These are phyloP conservation scores for Hybognathus amarus DNA, from an alignment of 2,797 vertebrate species.

Conservation along the genomic window DNA sequence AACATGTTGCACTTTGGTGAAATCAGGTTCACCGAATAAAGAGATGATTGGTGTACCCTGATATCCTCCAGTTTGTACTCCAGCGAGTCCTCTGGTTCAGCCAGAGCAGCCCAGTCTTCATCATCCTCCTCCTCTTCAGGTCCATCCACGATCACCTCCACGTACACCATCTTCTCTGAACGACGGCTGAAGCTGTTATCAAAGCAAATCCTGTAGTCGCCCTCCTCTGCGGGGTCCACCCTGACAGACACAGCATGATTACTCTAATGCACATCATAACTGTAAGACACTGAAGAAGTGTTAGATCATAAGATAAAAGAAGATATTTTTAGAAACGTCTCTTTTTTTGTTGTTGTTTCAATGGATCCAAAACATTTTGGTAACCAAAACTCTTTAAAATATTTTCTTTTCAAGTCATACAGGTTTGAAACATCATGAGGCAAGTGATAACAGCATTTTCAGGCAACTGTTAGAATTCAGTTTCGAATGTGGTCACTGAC, in stretches of 20 bases:
- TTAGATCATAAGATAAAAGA: background rate
- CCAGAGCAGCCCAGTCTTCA: conserved; percentile 71
- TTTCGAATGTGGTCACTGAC: background rate
- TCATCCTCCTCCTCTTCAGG: conserved; percentile 56
- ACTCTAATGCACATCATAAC: background rate
- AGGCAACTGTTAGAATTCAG: background rate
- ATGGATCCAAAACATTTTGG: no score
- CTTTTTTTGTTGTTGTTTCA: background rate
- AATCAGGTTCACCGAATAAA: background rate
- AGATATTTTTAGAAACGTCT: background rate
- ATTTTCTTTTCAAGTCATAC: background rate
- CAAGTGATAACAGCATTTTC: background rate
- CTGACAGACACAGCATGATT: conserved; percentile 63
- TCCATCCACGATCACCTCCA: conserved; percentile 78
- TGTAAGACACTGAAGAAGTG: background rate
- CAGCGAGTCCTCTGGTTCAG: conserved; percentile 71
- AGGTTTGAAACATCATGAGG: background rate
- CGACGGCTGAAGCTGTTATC: conserved; percentile 91
- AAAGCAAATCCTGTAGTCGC: conserved; percentile 89
- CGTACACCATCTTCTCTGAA: conserved; percentile 88
- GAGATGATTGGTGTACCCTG: conserved; percentile 75
- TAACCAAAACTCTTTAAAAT: background rate
- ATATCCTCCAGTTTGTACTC: conserved; percentile 85
- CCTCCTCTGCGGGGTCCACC: conserved; percentile 81
- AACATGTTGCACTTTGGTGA: background rate